Conservation (phyloP, 2,797 vertebrate species). For the Ataeniobius toweri region DNA sequence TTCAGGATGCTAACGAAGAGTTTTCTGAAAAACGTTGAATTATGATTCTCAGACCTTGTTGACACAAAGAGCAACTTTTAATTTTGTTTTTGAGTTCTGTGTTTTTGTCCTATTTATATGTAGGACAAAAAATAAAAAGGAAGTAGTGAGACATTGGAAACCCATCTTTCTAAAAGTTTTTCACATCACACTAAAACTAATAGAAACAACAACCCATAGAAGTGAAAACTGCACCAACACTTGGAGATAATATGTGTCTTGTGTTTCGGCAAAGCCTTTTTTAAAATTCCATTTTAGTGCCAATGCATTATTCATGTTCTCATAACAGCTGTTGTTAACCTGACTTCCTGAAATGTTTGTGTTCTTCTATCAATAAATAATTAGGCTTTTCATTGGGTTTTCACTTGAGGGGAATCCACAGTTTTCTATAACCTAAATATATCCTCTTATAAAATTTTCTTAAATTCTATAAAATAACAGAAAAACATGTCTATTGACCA, state of each 20-base stretch:
- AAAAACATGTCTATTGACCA: no score
- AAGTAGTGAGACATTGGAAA: background rate
- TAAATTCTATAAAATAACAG: background rate
- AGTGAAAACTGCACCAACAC: slow-evolving; percentile 18
- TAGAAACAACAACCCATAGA: slow-evolving; percentile 2
- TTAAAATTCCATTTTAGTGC: slow-evolving; percentile 26
- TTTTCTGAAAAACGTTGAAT: no score
- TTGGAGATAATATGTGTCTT: slow-evolving; percentile 13
- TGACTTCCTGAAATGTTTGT: slow-evolving; percentile 50
- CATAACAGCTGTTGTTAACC: slow-evolving; percentile 41
- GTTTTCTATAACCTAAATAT: background rate
- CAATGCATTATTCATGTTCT: slow-evolving; percentile 53
- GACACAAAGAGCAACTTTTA: no score
- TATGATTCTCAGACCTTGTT: no score
- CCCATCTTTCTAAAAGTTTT: background rate
- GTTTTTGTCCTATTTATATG: background rate
- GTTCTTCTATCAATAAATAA: slow-evolving; percentile 48
- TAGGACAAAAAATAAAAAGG: no score
- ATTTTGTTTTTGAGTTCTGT: no score
- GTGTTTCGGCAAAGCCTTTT: slow-evolving; percentile 26
- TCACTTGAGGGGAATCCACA: slow-evolving; percentile 17
- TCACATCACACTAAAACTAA: background rate
- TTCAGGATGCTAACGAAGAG: no score
- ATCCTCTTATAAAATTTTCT: background rate
- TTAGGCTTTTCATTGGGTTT: slow-evolving; percentile 23